Percentiles rank a stretch among this genome's conserved stretches.
These are phyloP conservation scores for Herpailurus yagouaroundi DNA, from an alignment of 2,113 vertebrate species.

Conservation along the genomic window DNA sequence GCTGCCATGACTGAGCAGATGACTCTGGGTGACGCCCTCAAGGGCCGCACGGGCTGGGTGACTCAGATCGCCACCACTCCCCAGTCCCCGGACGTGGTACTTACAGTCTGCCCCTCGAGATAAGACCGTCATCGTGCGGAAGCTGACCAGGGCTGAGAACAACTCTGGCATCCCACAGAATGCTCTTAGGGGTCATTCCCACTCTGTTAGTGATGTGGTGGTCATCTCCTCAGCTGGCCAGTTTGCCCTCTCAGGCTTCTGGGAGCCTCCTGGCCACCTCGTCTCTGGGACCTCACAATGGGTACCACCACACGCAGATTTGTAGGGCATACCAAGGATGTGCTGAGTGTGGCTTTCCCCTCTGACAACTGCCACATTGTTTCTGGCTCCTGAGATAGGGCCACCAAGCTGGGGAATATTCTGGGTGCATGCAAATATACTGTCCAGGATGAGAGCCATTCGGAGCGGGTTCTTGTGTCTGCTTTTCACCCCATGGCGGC, in stretches of 20 bases:
- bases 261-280: constrained; percentile 70
- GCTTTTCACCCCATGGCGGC: constrained; percentile 98
- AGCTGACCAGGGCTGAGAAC: constrained; percentile 78
- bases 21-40: constrained; percentile 96
- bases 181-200: no score
- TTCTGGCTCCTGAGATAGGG: constrained; percentile 92
- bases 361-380: constrained; percentile 98
- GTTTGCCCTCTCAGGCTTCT: no score
- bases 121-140: constrained; percentile 98
- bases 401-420: no score
- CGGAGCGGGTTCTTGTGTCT: constrained; percentile 97
- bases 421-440: no score
- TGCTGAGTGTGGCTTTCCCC: constrained; percentile 96
- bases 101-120: constrained; percentile 96
- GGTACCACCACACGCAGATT: constrained; percentile 94
- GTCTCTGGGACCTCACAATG: constrained; percentile 97
- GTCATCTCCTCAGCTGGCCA: no score
- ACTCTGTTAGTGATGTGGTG: no score
- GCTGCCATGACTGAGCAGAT: constrained; percentile 96
- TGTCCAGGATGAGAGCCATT: constrained; percentile 94
- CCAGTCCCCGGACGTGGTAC: constrained; percentile 97
- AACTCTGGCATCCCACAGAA: no score
- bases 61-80: constrained; percentile 97
- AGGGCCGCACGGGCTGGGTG: constrained; percentile 96
- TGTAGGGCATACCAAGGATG: constrained; percentile 96